Evolutionary conservation across 2,113 vertebrate species (phyloP), one percentile per base, ranked within the genome.

Genomic region (Protobothrops mucrosquamatus): DNA sequence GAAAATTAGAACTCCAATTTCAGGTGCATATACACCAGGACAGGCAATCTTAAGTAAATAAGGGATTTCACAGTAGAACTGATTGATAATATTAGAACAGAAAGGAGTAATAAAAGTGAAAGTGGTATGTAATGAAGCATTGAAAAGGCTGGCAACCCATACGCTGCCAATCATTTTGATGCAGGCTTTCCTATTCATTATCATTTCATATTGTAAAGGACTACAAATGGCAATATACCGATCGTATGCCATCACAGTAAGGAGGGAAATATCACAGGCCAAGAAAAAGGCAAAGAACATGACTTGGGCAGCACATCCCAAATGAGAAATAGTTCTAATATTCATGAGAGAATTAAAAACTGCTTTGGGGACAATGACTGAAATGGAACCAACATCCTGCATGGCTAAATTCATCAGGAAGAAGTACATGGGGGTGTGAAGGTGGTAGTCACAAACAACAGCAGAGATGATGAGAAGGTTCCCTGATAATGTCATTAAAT

Each of bases 211-310:
- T 18, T 86, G 74, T 6, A 91, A 59, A 57, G 91, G 81, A 12
- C 48, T 29, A 0, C 91, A 91, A n/a, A 91, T 91, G 24, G 91
- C 91, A 48, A 91, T 18, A 59, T 91, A 59, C 24, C 91, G 81
- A 15, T 55, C 54, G 0, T 15, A 55, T 14, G 34, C 51, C 52
- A 92, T 54, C 43, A 87, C 8, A 9, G 20, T 18, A 23, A 61
- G 51, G 54, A 55, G 7, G 48, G 1, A 51, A 51, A 51, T 1
- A 51, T 51, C 8, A 1, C 7, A 51, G 48, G 48, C 8, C 48
- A 51, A 9, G 48, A 51, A 51, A 51, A 51, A 51, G 48, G 8
- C 8, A 1, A 51, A 51, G 48, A 51, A 51, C 48, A 51, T 51
- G 48, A 51, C 48, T 51, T 51, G 48, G 52, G 52, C 52, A 54